These are phyloP conservation scores for Gila orcuttii DNA, from an alignment of 2,113 vertebrate genomes.

Conservation along the genomic window DNA sequence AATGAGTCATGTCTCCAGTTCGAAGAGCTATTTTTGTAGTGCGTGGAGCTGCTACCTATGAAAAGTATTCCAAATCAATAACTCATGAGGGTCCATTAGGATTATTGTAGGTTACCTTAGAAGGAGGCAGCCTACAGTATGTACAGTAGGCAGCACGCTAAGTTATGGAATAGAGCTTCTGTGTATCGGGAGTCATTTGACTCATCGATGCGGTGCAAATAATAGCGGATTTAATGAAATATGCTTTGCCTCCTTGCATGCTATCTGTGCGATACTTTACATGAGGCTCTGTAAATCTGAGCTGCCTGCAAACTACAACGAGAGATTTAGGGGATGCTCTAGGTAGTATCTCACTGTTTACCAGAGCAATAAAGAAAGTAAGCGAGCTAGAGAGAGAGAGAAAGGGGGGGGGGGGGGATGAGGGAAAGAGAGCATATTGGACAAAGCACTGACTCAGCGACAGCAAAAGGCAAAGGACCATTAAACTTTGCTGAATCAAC, in stretches of 20 bases:
- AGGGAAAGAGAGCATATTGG: constrained; percentile 7
- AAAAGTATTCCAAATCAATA: not conserved
- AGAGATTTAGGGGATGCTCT: constrained; percentile 21
- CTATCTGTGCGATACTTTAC: constrained; percentile 9
- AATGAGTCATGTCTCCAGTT: not conserved
- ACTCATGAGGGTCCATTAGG: not conserved
- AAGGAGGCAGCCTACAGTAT: not conserved
- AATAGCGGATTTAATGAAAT: constrained; percentile 19
- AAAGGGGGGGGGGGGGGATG: not conserved
- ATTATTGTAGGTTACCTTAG: not conserved
- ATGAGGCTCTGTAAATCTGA: constrained; percentile 36
- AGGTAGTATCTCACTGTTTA: constrained; percentile 34
- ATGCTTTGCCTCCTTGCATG: not conserved
- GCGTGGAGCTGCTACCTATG: not conserved
- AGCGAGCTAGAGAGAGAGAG: constrained; percentile 15
- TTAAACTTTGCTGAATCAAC: constrained; percentile 50
- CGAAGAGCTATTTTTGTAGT: constrained; percentile 5
- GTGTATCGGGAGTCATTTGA: not conserved
- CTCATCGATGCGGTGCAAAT: not conserved
- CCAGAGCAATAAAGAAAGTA: constrained; percentile 31
- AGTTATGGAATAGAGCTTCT: not conserved
- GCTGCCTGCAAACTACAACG: not conserved
- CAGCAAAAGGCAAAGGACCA: constrained; percentile 45
- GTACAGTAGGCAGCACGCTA: not conserved
- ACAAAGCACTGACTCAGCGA: constrained; percentile 38